Percentiles rank a stretch among this genome's conserved stretches.
phyloP scores from a whole-genome alignment of 2,888 invertebrate genomes.

The Epinotia ramella region DNA sequence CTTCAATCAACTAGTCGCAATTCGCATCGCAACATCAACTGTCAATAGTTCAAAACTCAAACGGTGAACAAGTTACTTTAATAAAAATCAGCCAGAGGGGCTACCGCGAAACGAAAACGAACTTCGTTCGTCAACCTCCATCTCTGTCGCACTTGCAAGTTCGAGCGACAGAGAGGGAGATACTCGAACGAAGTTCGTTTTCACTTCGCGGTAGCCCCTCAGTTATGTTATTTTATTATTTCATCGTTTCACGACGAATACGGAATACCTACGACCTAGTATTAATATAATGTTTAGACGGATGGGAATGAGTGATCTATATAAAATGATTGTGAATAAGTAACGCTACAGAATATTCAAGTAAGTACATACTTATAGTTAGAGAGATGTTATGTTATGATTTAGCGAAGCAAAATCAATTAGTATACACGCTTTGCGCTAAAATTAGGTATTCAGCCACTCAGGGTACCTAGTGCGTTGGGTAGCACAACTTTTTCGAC shows the following conservation, averaged over 20 bases:
- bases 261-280: too few species aligned
- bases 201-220: too few species aligned
- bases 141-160: too few species aligned
- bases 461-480: conserved; percentile 90
- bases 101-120: too few species aligned
- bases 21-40: not conserved
- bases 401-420: conserved; percentile 22
- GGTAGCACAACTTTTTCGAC: conserved; percentile 93
- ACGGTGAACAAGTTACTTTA: not conserved
- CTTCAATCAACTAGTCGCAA: not conserved
- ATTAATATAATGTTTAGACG: not conserved
- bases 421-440: conserved; percentile 13
- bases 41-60: conserved; percentile 2
- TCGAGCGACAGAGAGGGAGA: too few species aligned
- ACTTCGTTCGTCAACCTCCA: too few species aligned
- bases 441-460: conserved; percentile 47
- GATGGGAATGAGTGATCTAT: not conserved
- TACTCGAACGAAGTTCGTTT: too few species aligned
- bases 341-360: not conserved
- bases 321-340: conserved; percentile 3
- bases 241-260: not conserved
- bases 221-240: conserved; percentile 9
- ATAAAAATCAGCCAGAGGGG: conserved; percentile 18
- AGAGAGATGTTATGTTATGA: conserved; percentile 12
- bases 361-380: not conserved